Evolutionary conservation across 1,140 invertebrate genomes (phyloP).

Genomic region (Pseudobourletiella spinata): DNA sequence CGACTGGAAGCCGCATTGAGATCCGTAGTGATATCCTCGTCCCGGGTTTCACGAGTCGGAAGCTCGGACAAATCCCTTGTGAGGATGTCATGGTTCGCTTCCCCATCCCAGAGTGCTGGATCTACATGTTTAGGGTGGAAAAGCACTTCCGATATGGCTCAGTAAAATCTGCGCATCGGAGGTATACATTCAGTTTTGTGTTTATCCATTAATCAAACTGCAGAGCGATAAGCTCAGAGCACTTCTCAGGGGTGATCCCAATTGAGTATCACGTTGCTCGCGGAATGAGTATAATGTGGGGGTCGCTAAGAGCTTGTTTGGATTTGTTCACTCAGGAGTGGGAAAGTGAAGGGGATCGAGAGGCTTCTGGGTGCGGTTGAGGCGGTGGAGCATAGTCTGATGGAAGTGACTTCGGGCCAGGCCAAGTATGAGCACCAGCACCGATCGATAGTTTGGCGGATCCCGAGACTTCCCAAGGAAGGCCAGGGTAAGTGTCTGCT

Average conservation of each 20-base stretch:
- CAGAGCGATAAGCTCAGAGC: background rate
- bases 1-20: slow-evolving; percentile 80
- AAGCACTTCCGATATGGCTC: slow-evolving; percentile 99
- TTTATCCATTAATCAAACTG: background rate
- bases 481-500: too few relatives aligned
- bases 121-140: slow-evolving; percentile 96
- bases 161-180: slow-evolving; percentile 88
- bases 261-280: background rate
- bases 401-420: slow-evolving; percentile 94
- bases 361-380: slow-evolving; percentile 86
- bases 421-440: slow-evolving; percentile 99
- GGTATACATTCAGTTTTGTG: slow-evolving; percentile 40
- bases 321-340: slow-evolving; percentile 55
- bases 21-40: slow-evolving; percentile 88
- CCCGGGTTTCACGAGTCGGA: slow-evolving; percentile 89
- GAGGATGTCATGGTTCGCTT: slow-evolving; percentile 95
- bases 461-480: slow-evolving; percentile 89
- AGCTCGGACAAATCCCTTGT: slow-evolving; percentile 89
- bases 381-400: slow-evolving; percentile 80
- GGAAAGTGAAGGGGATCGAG: slow-evolving; percentile 89
- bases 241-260: too few relatives aligned
- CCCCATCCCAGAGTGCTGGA: slow-evolving; percentile 98
- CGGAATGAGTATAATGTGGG: background rate
- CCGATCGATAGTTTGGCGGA: slow-evolving; percentile 94
- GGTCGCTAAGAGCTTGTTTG: background rate